A percentile compares a stretch with the other conserved stretches of the same genome.
These are phyloP conservation scores for Diceros bicornis DNA, from an alignment of 2,797 vertebrate genomes.

Conservation along the genomic window DNA sequence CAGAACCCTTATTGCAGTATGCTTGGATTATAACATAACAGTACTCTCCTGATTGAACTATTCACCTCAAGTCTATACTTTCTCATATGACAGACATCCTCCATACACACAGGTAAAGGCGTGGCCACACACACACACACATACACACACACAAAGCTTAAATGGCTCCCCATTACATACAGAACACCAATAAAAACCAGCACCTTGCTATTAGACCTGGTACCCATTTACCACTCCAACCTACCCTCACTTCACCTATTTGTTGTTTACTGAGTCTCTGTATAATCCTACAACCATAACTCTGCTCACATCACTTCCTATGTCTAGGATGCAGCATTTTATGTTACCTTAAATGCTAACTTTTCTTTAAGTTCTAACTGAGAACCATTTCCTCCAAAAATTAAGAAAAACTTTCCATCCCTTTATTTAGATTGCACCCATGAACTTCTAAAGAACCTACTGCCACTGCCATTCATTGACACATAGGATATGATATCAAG, in stretches of 20 bases:
- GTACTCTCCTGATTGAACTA: neutral
- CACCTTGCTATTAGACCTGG: neutral
- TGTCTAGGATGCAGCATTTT: neutral
- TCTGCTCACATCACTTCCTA: neutral
- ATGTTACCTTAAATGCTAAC: neutral
- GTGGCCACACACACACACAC: rapidly evolving
- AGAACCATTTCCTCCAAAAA: neutral
- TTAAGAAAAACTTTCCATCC: too few species aligned
- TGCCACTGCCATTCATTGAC: neutral
- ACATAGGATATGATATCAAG: neutral
- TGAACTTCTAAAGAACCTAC: neutral
- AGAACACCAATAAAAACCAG: neutral
- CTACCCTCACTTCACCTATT: neutral
- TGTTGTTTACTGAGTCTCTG: neutral
- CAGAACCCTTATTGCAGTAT: neutral
- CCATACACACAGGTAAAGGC: neutral
- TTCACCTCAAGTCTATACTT: neutral
- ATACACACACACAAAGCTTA: neutral
- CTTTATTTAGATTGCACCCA: neutral
- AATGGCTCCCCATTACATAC: neutral
- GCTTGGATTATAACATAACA: neutral
- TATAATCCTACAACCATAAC: neutral
- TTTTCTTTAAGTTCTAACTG: neutral
- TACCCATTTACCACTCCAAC: neutral
- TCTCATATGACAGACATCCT: neutral